Evolutionary conservation across 2,113 vertebrate species (phyloP), one percentile per base, ranked within the genome.

Genomic region (Gambusia affinis): DNA sequence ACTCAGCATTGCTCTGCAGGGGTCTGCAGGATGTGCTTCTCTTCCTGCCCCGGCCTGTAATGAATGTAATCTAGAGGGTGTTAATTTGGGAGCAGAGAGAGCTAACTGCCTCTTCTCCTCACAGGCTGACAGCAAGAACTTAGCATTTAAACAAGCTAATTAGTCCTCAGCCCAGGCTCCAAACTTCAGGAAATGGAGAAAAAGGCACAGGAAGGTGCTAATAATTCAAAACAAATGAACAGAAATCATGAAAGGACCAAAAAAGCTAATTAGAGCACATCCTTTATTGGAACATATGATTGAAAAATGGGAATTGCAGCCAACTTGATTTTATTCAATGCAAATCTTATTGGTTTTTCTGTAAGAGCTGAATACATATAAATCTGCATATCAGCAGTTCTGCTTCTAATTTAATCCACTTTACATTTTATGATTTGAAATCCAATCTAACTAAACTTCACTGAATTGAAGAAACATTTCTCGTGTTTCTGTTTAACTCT

Each of bases 21-120:
- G 87, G 72, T 65, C 54, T 71, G 70, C 17, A 44, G 68, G 72
- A 73, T 72, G 79, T 60, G 73, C 29, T 70, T 79, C 65, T 39
- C 1, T 4, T 33, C 47, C 74, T 27, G 17, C 8, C 74, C 64
- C 3, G 37, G n/a, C 69, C 68, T 57, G 66, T 87, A 89, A 89
- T 89, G 77, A 91, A 81, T 85, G 83, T 62, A 64, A 86, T 80
- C n/a, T 78, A 30, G 66, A 75, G 71, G 69, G 70, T 28, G 63
- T 75, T 88, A 78, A 84, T 84, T 76, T 73, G 81, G 66, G 68
- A 76, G 75, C 66, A 76, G 71, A 68, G 64, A 71, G 47, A 57
- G 31, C 72, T 82, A 64, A 84, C 44, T 78, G 80, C 60, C 69
- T 84, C 81, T 75, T 63, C 37, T 78, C 47, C 76, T 66, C 29